These are phyloP conservation scores for Bolinopsis microptera DNA, from an alignment of 37 sponge, comb jelly and placozoan genomes.

Conservation along the genomic window DNA sequence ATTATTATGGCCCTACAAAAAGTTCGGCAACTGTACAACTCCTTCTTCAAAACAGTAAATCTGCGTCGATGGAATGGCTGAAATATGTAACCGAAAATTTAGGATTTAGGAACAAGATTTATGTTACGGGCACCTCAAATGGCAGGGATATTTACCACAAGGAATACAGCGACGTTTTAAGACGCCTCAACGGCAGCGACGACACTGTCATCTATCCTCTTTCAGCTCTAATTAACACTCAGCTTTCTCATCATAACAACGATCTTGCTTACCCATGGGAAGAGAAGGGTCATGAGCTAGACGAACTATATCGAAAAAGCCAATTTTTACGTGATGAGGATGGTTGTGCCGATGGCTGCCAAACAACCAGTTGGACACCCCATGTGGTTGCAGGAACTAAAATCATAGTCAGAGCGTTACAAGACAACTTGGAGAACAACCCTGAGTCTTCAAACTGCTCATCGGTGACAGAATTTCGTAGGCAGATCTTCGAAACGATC, in stretches of 20 bases:
- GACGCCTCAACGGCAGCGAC: background rate
- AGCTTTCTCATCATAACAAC: background rate
- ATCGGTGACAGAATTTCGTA: background rate
- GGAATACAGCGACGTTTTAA: background rate
- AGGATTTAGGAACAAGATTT: conserved; percentile 34
- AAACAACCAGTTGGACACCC: background rate
- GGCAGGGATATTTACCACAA: background rate
- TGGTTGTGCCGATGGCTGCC: too few relatives aligned
- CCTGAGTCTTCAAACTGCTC: background rate
- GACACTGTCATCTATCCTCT: background rate
- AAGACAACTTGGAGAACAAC: background rate
- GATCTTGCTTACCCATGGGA: background rate
- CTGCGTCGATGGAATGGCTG: background rate
- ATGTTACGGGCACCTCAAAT: background rate
- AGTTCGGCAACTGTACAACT: background rate
- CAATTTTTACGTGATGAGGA: background rate
- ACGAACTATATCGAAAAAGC: background rate
- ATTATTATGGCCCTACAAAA: background rate
- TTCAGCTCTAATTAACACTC: background rate
- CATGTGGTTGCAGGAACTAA: background rate
- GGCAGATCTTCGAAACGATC: background rate
- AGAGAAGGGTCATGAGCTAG: background rate
- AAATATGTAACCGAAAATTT: background rate
- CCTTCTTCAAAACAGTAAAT: background rate
- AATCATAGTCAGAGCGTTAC: background rate